Evolutionary conservation across 2,888 invertebrate species (phyloP), one percentile per base, ranked within the genome.

Genomic region (Polymixis lichenea): DNA sequence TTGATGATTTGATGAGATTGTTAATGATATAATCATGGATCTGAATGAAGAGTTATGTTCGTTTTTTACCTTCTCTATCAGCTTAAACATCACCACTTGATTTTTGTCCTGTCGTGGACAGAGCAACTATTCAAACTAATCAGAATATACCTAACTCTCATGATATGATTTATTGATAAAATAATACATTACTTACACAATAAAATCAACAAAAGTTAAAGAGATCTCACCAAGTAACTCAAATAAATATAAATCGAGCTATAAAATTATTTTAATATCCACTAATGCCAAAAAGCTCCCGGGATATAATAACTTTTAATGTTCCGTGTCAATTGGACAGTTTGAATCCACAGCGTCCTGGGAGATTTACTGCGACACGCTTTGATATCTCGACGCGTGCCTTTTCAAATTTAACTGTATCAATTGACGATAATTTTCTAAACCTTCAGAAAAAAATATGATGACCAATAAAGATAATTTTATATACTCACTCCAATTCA

Each of bases 361-460:
- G 82, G 90, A 95, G 95, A 96, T 96, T 96, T 95, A 95, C 92
- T 91, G 92, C 92, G 94, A 91, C 88, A 95, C 95, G 94, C 93
- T 95, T 94, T 95, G 93, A 95, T 94, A 94, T 93, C 89, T 92
- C 89, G 88, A 93, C 91, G 88, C 85, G 88, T 89, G 90, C 88
- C 91, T 92, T 91, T 93, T 89, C 88, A 90, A 88, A 89, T 88
- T 88, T 80, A 87, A 88, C 87, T 89, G 85, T 89, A 89, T 92
- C 90, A 93, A 93, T 92, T 90, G 90, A 77, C 76, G 75, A 87
- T 91, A 93, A 93, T 92, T 91, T 91, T 91, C 87, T 86, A 91
- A 89, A 86, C 73, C 67, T 77, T 72, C 46, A 64, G 69, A 75
- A 74, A 85, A 84, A 78, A 75, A 55, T 13, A 68, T 53, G 15